These are phyloP conservation scores for Sicus ferrugineus DNA, from an alignment of 2,888 invertebrate species.

Conservation along the genomic window DNA sequence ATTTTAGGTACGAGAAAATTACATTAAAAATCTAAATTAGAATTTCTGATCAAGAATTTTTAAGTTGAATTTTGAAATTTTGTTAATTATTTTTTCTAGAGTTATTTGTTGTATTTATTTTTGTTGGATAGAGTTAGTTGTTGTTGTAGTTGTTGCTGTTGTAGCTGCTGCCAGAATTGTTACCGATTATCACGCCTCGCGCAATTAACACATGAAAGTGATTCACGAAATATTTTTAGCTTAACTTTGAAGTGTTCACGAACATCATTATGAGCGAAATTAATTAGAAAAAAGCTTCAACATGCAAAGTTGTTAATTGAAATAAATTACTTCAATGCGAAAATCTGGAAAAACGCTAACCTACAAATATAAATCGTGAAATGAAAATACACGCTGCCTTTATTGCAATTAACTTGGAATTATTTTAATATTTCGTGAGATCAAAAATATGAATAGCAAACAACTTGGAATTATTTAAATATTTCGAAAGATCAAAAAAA, in stretches of 20 bases:
- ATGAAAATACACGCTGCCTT: no score
- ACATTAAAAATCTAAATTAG: no score
- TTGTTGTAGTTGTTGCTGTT: neutral
- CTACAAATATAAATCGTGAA: no score
- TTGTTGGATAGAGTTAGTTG: neutral
- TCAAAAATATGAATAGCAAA: no score
- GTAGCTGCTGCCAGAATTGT: neutral
- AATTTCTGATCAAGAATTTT: no score
- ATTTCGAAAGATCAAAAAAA: no score
- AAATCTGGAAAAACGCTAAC: neutral
- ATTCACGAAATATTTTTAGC: constrained; percentile 6
- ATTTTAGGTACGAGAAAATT: no score
- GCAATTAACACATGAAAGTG: neutral
- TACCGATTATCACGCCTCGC: neutral
- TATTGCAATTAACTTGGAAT: no score
- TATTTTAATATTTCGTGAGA: no score
- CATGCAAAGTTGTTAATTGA: neutral
- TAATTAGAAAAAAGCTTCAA: neutral
- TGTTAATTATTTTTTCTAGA: neutral
- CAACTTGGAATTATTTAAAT: no score
- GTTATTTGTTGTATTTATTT: neutral
- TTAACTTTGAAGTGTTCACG: neutral
- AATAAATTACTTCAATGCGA: neutral
- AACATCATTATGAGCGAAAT: neutral
- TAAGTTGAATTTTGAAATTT: no score